A percentile compares a stretch with the other conserved stretches of the same genome.
phyloP scores from a whole-genome alignment of 2,797 vertebrate species.

The Cebuella pygmaea region DNA sequence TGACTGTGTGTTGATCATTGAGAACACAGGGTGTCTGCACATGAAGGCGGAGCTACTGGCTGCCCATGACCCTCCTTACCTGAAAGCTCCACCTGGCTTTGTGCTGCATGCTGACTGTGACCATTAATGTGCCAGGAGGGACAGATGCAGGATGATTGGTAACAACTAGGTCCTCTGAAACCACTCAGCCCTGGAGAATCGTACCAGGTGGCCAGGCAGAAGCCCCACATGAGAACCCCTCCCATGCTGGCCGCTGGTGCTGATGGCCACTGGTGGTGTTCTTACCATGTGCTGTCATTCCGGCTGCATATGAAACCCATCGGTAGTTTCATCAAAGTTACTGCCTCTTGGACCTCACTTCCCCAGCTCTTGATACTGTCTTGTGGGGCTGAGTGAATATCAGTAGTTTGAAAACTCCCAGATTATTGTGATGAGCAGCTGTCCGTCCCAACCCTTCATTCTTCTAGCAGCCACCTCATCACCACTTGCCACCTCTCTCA shows the following conservation, averaged over 20 bases:
- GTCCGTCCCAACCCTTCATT: neutral
- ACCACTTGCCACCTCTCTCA: neutral
- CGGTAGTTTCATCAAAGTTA: neutral
- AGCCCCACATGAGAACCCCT: too few relatives aligned
- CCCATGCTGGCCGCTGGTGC: neutral
- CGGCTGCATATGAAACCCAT: too few relatives aligned
- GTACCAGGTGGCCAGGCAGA: neutral
- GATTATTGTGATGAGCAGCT: neutral
- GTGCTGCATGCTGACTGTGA: accelerated
- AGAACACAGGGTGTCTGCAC: neutral
- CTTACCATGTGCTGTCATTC: neutral
- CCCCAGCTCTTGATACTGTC: neutral
- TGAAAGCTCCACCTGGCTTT: neutral
- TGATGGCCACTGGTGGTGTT: accelerated
- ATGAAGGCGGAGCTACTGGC: neutral
- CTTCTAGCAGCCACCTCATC: neutral
- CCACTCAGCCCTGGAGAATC: neutral
- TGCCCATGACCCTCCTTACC: too few relatives aligned
- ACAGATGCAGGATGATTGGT: neutral
- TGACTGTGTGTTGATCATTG: neutral
- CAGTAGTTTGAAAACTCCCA: neutral
- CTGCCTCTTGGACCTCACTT: neutral
- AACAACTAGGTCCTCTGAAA: neutral
- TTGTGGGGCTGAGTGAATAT: neutral
- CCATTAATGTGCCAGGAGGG: too few relatives aligned